Conservation (phyloP, 2,797 vertebrate species). For the Tympanoctomys barrerae region DNA sequence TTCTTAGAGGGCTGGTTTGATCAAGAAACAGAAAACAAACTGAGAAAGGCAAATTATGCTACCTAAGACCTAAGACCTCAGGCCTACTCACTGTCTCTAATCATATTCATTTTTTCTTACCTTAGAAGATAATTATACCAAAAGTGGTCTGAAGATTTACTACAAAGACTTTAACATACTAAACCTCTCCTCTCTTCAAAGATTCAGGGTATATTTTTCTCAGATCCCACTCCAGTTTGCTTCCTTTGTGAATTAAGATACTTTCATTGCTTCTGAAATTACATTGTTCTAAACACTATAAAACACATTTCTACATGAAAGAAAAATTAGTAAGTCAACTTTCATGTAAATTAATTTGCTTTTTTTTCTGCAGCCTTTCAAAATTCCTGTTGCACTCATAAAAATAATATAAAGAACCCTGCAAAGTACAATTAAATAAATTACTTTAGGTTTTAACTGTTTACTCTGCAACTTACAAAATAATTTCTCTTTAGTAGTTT, state of each 20-base stretch:
- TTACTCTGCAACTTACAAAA: conserved; percentile 55
- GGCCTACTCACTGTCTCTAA: not conserved
- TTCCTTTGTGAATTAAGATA: conserved; percentile 52
- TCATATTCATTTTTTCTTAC: not conserved
- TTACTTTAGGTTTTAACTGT: conserved; percentile 64
- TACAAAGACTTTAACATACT: not conserved
- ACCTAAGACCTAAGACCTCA: not conserved
- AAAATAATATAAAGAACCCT: conserved; percentile 70
- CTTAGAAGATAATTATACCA: not conserved
- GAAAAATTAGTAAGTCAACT: conserved; percentile 75
- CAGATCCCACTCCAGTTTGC: conserved; percentile 5
- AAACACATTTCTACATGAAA: conserved; percentile 68
- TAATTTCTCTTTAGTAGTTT: conserved; percentile 70
- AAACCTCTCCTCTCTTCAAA: conserved; percentile 46
- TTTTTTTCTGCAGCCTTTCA: conserved; percentile 69
- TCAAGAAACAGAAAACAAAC: not conserved
- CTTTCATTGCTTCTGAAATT: conserved; percentile 67
- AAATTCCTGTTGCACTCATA: conserved; percentile 66
- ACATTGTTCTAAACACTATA: conserved; percentile 67
- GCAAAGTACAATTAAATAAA: conserved; percentile 75
- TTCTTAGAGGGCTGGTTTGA: not conserved
- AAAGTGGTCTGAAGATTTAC: not conserved
- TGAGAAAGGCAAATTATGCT: not conserved
- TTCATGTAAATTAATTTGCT: conserved; percentile 69
- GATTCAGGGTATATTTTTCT: conserved; percentile 1